Percentiles rank a stretch among this genome's conserved stretches.
Conservation (phyloP, 2,113 vertebrate species). For the Malurus melanocephalus region DNA sequence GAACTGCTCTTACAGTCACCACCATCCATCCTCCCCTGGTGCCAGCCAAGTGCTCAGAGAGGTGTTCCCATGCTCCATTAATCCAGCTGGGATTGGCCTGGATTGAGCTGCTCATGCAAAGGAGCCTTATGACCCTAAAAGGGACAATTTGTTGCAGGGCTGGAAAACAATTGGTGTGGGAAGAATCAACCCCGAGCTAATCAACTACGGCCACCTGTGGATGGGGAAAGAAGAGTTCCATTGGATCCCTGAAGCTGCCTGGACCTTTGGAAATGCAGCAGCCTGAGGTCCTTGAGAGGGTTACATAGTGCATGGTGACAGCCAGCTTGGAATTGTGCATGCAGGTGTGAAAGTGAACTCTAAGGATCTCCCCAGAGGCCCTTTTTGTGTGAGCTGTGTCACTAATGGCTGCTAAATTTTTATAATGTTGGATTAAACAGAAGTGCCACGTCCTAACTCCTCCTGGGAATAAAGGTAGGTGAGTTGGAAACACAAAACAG, state of each 20-base stretch:
- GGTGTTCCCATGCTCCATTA: neutral
- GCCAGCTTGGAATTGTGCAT: neutral
- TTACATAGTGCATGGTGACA: neutral
- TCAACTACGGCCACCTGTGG: neutral
- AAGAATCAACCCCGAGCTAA: neutral
- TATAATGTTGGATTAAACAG: neutral
- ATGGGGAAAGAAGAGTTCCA: neutral
- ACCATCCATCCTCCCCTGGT: neutral
- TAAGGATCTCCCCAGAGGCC: neutral
- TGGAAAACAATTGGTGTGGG: neutral
- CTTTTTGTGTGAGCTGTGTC: too few species aligned
- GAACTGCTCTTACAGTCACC: neutral
- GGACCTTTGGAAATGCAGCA: neutral
- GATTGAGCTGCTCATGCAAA: neutral
- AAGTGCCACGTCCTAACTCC: neutral
- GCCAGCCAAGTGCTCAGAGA: neutral
- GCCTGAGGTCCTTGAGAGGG: neutral
- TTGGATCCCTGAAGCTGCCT: neutral
- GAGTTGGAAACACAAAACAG: neutral
- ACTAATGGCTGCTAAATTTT: neutral
- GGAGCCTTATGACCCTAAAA: neutral
- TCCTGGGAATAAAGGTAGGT: neutral
- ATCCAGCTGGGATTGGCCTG: neutral
- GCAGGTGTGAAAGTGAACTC: neutral
- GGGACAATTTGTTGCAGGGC: neutral